Percentiles rank a stretch among this genome's conserved stretches.
These are phyloP conservation scores for Piscicola geometra DNA, from an alignment of 2,888 invertebrate species.

Conservation along the genomic window DNA sequence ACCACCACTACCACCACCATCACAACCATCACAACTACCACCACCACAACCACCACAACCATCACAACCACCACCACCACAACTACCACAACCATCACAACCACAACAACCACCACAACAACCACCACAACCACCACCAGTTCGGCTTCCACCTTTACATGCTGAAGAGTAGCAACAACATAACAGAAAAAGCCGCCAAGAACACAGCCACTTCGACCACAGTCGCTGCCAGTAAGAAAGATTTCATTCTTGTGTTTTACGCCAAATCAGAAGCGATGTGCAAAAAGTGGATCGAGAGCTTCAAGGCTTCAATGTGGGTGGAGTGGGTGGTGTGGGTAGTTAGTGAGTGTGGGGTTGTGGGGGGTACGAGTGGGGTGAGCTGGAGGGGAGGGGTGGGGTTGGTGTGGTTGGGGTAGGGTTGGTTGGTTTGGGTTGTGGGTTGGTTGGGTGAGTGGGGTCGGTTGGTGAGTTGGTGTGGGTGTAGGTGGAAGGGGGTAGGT, in stretches of 20 bases:
- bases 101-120: neutral
- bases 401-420: neutral
- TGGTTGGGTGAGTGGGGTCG: neutral
- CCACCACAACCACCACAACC: too few relatives aligned
- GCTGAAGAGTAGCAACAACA: constrained; percentile 15
- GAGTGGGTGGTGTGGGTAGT: neutral
- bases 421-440: neutral
- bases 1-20: too few relatives aligned
- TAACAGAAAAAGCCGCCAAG: too few relatives aligned
- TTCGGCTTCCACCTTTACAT: constrained; percentile 73
- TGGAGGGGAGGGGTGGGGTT: neutral
- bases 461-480: too few relatives aligned
- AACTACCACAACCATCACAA: too few relatives aligned
- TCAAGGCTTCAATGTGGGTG: constrained; percentile 79
- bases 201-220: neutral
- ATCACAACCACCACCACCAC: too few relatives aligned
- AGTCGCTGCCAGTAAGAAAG: constrained; percentile 66
- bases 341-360: neutral
- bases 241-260: constrained; percentile 78
- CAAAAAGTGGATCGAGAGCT: constrained; percentile 83
- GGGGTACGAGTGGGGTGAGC: neutral
- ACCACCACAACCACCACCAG: constrained; percentile 51
- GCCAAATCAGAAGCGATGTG: constrained; percentile 82
- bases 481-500: too few relatives aligned
- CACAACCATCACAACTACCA: too few relatives aligned